Conservation (phyloP, 2,113 vertebrate genomes). For the Hirundichthys speculiger region DNA sequence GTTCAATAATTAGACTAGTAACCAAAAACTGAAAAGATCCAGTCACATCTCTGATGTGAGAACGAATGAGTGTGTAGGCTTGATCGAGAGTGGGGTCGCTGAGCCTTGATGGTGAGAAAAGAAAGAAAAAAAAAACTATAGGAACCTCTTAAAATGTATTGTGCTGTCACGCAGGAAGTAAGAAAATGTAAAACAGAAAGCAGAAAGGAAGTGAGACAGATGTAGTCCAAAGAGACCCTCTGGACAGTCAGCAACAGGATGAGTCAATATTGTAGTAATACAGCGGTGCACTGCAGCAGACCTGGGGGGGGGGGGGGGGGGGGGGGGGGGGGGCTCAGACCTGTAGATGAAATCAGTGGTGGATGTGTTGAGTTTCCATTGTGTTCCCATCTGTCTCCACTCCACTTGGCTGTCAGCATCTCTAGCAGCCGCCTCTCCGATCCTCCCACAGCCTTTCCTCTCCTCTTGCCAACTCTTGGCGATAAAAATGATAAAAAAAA, state of each 20-base stretch:
- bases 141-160: too few relatives aligned
- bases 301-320: too few relatives aligned
- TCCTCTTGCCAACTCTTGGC: neutral
- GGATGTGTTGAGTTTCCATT: constrained; percentile 60
- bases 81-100: too few relatives aligned
- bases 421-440: constrained; percentile 42
- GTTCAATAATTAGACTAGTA: constrained; percentile 22
- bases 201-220: constrained; percentile 18
- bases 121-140: too few relatives aligned
- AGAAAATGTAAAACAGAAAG: constrained; percentile 31
- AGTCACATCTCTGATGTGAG: constrained; percentile 20
- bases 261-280: constrained; percentile 58
- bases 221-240: constrained; percentile 29
- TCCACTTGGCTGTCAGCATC: constrained; percentile 60
- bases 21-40: neutral
- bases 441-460: constrained; percentile 59
- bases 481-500: neutral
- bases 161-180: constrained; percentile 8
- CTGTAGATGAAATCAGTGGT: constrained; percentile 69
- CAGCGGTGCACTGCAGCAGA: constrained; percentile 66
- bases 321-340: constrained; percentile 63
- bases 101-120: too few relatives aligned
- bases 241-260: constrained; percentile 39
- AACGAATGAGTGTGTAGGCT: constrained; percentile 6
- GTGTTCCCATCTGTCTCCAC: constrained; percentile 61